Evolutionary conservation across 2,113 vertebrate species (phyloP), one percentile per base, ranked within the genome.

Genomic region (Natator depressus): DNA sequence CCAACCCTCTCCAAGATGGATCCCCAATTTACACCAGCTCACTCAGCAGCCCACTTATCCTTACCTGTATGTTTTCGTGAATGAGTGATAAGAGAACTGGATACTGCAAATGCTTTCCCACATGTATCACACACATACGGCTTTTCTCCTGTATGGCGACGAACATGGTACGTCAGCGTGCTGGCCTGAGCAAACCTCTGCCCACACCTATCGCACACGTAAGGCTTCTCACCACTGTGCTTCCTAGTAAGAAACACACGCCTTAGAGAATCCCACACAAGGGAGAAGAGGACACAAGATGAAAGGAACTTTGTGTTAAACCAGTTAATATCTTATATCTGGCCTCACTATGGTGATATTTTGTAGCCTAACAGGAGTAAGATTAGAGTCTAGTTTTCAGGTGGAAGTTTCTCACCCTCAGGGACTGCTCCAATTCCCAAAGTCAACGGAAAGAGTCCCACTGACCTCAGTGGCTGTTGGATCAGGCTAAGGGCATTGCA

Each of bases 211-310:
- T 99, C 99, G 5, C 99, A 99, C 42, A 99, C 99, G 69, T 99
- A 99, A 10, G 99, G 99, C 97, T 99, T 99, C 97, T 99, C 99
- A 2, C 99, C 99, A 11, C 99, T 99, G 97, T 99, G 99, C 89
- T 99, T 99, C 95, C 99, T 99, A 94, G 1, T 4, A 90, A 62
- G 24, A 1, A 80, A 91, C 57, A 92, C 35, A 82, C 24, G 16
- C 2, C 80, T 22, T 69, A 78, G 86, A 92, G 4, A 4, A 62
- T 4, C 69, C 38, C 81, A 51, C 2, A 59, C 51, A 54, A 54
- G 12, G 4, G 38, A 54, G 20, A 80, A 20, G 84, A 16, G 50
- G 49, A 5, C 8, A 51, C 22, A 4, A 0, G 0, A 3, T 22
- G 10, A 5, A 27, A 38, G 51, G 2, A 53, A 31, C 24, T 8